Evolutionary conservation across 92 coral and sea anemone species (phyloP).

Genomic region (Actinernus sp.): DNA sequence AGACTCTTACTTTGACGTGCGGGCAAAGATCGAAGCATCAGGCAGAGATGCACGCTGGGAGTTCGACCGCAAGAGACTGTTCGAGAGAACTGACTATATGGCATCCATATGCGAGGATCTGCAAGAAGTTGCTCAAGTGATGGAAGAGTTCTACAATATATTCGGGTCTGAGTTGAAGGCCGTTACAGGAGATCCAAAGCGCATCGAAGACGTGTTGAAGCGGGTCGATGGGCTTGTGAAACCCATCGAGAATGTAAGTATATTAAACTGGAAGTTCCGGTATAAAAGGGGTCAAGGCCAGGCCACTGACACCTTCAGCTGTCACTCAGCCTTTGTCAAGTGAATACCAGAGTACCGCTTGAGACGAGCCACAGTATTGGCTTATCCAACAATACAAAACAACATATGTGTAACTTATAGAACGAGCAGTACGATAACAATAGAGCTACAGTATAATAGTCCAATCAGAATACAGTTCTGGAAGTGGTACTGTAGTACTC

Average conservation of each 20-base stretch:
- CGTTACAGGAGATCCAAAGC: conserved; percentile 98
- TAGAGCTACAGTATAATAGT: too few species aligned
- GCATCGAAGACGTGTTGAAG: conserved; percentile 97
- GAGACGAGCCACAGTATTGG: too few species aligned
- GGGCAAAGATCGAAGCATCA: conserved; percentile 99
- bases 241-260: conserved; percentile 97
- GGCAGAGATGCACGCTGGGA: conserved; percentile 99
- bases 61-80: conserved; percentile 94
- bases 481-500: too few species aligned
- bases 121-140: conserved; percentile 94
- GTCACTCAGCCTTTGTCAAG: too few species aligned
- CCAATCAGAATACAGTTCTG: too few species aligned
- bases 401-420: too few species aligned
- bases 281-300: too few species aligned
- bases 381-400: too few species aligned
- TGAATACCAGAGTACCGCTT: too few species aligned
- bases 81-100: conserved; percentile 99
- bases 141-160: conserved; percentile 99
- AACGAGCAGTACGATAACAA: too few species aligned
- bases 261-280: background rate
- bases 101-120: conserved; percentile 95
- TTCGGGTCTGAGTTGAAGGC: conserved; percentile 99
- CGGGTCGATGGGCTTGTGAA: conserved; percentile 96
- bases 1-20: conserved; percentile 94
- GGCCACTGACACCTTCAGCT: too few species aligned